These are phyloP conservation scores for Labeo rohita DNA, from an alignment of 2,113 vertebrate species.

Conservation along the genomic window DNA sequence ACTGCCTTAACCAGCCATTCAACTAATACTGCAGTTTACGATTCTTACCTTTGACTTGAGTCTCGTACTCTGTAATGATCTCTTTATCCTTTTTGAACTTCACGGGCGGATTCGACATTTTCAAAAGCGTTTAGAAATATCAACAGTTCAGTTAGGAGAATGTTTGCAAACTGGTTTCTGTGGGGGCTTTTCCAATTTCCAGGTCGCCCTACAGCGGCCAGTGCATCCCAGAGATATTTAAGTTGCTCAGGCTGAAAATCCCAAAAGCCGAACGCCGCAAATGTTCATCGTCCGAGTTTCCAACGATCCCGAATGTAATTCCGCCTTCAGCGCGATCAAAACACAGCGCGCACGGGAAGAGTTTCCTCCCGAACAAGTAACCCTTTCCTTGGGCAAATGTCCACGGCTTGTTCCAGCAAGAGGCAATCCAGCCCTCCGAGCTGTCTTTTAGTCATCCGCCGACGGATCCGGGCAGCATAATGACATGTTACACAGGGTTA, in stretches of 20 bases:
- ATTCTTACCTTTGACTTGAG: constrained; percentile 94
- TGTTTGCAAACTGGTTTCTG: constrained; percentile 34
- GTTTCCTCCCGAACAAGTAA: constrained; percentile 35
- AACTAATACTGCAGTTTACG: background rate
- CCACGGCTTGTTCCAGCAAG: background rate
- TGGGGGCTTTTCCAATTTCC: constrained; percentile 50
- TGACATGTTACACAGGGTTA: background rate
- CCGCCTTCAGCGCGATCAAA: constrained; percentile 37
- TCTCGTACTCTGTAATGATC: constrained; percentile 95
- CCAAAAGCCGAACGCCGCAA: background rate
- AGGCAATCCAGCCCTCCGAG: background rate
- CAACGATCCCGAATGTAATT: background rate
- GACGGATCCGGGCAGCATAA: constrained; percentile 21
- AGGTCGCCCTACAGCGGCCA: constrained; percentile 56
- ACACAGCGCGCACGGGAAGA: constrained; percentile 17
- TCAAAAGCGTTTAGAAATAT: constrained; percentile 56
- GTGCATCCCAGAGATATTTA: constrained; percentile 62
- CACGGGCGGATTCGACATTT: constrained; percentile 86
- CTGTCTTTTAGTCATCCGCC: constrained; percentile 30
- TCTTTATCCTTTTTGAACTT: constrained; percentile 99
- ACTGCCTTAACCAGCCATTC: background rate
- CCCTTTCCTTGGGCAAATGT: constrained; percentile 3
- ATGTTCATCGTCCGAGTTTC: background rate
- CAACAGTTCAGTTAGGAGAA: background rate
- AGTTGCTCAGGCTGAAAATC: constrained; percentile 30